Percentiles rank a stretch among this genome's conserved stretches.
These are phyloP conservation scores for Teleogryllus oceanicus DNA, from an alignment of 2,888 invertebrate species.

Conservation along the genomic window DNA sequence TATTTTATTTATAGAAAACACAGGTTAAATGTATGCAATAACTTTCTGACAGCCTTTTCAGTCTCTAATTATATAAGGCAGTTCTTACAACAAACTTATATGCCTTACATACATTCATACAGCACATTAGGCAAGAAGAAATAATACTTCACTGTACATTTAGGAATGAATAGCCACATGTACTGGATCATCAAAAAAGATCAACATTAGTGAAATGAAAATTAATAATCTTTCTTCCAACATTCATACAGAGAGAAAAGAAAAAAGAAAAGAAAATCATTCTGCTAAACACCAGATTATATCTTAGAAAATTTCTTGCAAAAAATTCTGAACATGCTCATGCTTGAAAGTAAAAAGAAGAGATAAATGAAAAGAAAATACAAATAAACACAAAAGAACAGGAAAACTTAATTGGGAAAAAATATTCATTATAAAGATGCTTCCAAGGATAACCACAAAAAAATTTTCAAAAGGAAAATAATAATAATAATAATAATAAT, in stretches of 20 bases:
- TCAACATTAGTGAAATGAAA: neutral
- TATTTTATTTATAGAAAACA: neutral
- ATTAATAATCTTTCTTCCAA: neutral
- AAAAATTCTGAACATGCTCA: neutral
- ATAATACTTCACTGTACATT: neutral
- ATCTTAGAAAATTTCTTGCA: neutral
- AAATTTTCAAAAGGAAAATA: neutral
- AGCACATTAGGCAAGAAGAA: neutral
- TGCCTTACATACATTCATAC: neutral
- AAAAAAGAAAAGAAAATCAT: neutral
- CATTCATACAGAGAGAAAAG: neutral
- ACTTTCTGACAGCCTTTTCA: neutral
- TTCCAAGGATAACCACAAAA: too few species aligned
- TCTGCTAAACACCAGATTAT: neutral
- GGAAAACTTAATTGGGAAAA: neutral
- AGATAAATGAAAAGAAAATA: neutral
- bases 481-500: neutral
- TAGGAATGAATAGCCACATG: slow-evolving; percentile 7
- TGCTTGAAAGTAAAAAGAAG: neutral
- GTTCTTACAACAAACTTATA: neutral
- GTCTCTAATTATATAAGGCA: slow-evolving; percentile 1
- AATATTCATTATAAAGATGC: too few species aligned
- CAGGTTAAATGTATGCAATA: neutral
- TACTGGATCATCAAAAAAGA: neutral
- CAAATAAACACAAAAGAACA: neutral